phyloP scores from a whole-genome alignment of 2,888 invertebrate species.

The Lagria hirta region DNA sequence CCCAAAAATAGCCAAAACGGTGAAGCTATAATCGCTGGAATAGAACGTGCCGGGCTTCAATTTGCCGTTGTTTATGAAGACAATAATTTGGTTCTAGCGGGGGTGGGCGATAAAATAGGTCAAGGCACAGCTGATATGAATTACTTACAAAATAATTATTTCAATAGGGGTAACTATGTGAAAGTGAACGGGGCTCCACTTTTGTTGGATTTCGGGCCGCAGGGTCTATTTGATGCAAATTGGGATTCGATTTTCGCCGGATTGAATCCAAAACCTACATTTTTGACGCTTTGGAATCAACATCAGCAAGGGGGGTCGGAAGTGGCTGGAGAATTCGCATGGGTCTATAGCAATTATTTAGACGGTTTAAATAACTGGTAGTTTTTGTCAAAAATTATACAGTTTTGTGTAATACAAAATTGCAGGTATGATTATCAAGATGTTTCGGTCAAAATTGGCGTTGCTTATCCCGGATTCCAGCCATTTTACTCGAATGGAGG shows the following conservation, averaged over 20 bases:
- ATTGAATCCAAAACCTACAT: conserved; percentile 14
- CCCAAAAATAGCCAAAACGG: conserved; percentile 13
- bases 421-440: conserved; percentile 4
- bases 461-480: conserved; percentile 16
- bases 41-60: conserved; percentile 6
- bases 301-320: conserved; percentile 13
- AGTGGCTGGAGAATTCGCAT: conserved; percentile 7
- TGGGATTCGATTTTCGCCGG: conserved; percentile 12
- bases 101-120: conserved; percentile 9
- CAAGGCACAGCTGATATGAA: conserved; percentile 14
- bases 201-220: conserved; percentile 15
- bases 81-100: conserved; percentile 13
- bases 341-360: conserved; percentile 12
- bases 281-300: conserved; percentile 19
- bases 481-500: conserved; percentile 11
- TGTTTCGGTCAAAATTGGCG: conserved; percentile 13
- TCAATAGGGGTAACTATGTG: conserved; percentile 13
- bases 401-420: not conserved
- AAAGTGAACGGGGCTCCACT: conserved; percentile 11
- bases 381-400: not conserved
- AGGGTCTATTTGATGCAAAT: conserved; percentile 4
- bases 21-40: conserved; percentile 17
- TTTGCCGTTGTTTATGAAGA: conserved; percentile 22
- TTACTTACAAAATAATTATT: conserved; percentile 15
- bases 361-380: conserved; percentile 14